Conservation (phyloP, 2,888 invertebrate species). For the Drosophila vallismaia region DNA sequence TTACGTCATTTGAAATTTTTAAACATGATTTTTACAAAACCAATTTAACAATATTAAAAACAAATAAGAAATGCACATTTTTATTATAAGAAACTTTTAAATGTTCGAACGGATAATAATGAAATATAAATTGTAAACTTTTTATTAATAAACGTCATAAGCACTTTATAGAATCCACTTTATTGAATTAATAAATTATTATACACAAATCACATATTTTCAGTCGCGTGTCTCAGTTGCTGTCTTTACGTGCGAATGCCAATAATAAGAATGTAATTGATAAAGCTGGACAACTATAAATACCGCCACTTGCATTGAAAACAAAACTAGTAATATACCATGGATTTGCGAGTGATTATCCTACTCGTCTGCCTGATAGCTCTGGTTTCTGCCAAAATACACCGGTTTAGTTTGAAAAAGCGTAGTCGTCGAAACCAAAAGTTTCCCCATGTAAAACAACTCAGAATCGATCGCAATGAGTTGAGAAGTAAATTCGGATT, state of each 20-base stretch:
- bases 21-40: no score
- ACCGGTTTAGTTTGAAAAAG: constrained; percentile 15
- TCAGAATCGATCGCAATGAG: constrained; percentile 7
- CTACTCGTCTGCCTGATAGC: constrained; percentile 11
- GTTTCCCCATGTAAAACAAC: constrained; percentile 7
- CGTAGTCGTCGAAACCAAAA: constrained; percentile 15
- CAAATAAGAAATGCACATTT: no score
- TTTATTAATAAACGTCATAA: neutral
- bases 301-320: neutral
- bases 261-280: neutral
- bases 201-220: constrained; percentile 27
- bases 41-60: no score
- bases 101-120: neutral
- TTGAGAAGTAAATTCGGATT: constrained; percentile 23
- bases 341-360: constrained; percentile 25
- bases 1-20: neutral
- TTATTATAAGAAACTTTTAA: neutral
- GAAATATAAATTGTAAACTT: neutral
- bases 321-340: constrained; percentile 1
- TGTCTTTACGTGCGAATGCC: constrained; percentile 30
- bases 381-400: constrained; percentile 4
- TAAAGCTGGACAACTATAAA: constrained; percentile 25
- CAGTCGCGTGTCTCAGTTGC: neutral
- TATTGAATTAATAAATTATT: neutral
- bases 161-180: neutral